Evolutionary conservation across 2,113 vertebrate genomes (phyloP).

Genomic region (Tragelaphus scriptus): DNA sequence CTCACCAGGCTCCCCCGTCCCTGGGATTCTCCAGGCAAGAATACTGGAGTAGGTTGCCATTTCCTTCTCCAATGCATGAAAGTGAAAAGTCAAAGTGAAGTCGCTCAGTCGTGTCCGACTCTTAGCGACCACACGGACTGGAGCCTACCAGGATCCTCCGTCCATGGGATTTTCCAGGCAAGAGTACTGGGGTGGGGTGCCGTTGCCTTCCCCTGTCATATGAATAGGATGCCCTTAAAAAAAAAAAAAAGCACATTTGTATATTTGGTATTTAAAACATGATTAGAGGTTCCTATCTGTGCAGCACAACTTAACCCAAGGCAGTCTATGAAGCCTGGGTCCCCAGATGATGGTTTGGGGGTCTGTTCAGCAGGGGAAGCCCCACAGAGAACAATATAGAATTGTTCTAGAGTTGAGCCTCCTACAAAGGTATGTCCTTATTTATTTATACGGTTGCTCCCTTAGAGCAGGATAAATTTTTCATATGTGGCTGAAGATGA

Average conservation of each 20-base stretch:
- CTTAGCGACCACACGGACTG: too few species aligned
- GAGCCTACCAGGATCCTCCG: too few species aligned
- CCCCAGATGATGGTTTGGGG: slow-evolving; percentile 42
- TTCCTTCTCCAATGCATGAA: too few species aligned
- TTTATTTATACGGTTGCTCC: slow-evolving; percentile 64
- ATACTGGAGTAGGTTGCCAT: too few species aligned
- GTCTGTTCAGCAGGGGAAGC: slow-evolving; percentile 61
- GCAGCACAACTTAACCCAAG: slow-evolving; percentile 49
- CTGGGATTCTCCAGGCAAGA: too few species aligned
- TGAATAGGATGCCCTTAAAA: background rate
- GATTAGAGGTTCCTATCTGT: slow-evolving; percentile 35
- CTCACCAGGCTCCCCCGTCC: too few species aligned
- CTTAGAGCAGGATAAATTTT: slow-evolving; percentile 60
- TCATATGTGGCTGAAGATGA: slow-evolving; percentile 51
- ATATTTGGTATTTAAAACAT: slow-evolving; percentile 29
- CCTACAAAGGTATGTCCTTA: slow-evolving; percentile 35
- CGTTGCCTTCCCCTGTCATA: too few species aligned
- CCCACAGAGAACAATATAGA: slow-evolving; percentile 49
- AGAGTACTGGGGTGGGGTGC: too few species aligned
- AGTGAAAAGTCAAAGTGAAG: background rate
- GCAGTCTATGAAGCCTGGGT: slow-evolving; percentile 62
- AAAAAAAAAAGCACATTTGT: background rate
- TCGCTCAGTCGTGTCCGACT: too few species aligned
- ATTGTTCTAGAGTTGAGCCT: slow-evolving; percentile 53
- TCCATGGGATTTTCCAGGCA: too few species aligned